phyloP scores from a whole-genome alignment of 2,888 invertebrate genomes.

The Philaethria dido region DNA sequence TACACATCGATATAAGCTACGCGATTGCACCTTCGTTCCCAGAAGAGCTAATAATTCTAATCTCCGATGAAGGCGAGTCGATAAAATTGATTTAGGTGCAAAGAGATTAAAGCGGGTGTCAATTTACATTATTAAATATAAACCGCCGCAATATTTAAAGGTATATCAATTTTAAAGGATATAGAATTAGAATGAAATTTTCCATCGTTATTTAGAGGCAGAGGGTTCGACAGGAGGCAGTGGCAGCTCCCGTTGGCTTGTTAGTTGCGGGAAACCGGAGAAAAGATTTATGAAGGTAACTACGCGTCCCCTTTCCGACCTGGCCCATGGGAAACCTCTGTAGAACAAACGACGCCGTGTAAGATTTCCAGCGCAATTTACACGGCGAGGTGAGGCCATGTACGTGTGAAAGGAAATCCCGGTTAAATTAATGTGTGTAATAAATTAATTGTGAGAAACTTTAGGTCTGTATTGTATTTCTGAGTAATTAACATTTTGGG shows the following conservation, averaged over 20 bases:
- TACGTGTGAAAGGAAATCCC: constrained; percentile 51
- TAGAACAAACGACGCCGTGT: constrained; percentile 79
- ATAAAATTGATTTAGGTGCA: constrained; percentile 37
- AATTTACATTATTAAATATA: constrained; percentile 10
- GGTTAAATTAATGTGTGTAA: constrained; percentile 38
- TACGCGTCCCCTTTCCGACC: constrained; percentile 68
- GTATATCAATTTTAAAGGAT: not conserved
- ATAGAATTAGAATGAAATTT: constrained; percentile 57
- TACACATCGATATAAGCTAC: not conserved
- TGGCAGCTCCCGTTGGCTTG: constrained; percentile 61
- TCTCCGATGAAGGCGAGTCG: constrained; percentile 26
- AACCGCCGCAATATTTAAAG: not conserved
- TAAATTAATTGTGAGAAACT: constrained; percentile 37
- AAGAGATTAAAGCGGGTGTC: constrained; percentile 9
- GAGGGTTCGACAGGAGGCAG: constrained; percentile 52
- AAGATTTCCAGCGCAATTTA: constrained; percentile 80
- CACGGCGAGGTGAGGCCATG: constrained; percentile 59
- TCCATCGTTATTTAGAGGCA: constrained; percentile 67
- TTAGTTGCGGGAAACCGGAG: constrained; percentile 76
- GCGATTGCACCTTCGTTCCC: constrained; percentile 24
- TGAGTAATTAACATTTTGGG: not conserved
- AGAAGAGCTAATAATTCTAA: constrained; percentile 39
- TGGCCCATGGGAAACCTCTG: constrained; percentile 73
- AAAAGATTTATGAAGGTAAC: constrained; percentile 80
- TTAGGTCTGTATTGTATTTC: not conserved